These are phyloP conservation scores for Phenganax subtilis DNA, from an alignment of 92 coral and sea anemone species.

Conservation along the genomic window DNA sequence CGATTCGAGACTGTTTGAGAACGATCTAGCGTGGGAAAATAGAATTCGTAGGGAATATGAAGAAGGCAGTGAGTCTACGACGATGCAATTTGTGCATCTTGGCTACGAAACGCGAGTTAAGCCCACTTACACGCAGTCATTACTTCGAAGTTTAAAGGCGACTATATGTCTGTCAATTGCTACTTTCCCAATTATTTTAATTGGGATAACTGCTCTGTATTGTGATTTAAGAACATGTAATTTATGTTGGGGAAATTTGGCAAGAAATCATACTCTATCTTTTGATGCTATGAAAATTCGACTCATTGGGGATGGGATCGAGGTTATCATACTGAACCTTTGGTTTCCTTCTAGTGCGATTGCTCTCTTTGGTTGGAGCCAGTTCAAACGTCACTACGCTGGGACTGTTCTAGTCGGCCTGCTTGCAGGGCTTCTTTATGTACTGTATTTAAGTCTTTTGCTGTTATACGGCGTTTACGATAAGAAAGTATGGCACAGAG, in stretches of 20 bases:
- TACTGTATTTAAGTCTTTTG: background rate
- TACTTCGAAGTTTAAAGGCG: too few species aligned
- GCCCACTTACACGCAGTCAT: too few species aligned
- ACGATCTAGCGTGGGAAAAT: too few species aligned
- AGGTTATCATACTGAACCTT: background rate
- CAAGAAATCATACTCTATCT: background rate
- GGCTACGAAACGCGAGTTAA: too few species aligned
- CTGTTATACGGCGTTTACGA: background rate
- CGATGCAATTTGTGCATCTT: too few species aligned
- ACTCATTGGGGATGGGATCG: background rate
- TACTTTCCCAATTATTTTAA: too few species aligned
- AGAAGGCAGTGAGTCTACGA: too few species aligned
- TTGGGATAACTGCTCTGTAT: background rate
- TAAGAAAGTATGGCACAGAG: background rate
- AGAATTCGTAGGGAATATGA: too few species aligned
- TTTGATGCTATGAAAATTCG: background rate
- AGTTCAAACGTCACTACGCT: background rate
- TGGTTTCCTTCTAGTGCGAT: background rate
- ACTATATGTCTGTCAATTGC: too few species aligned
- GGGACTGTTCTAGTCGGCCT: background rate
- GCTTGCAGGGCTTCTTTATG: background rate
- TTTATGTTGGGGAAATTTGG: background rate
- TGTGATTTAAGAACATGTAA: background rate
- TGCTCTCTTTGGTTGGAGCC: background rate
- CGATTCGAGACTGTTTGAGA: too few species aligned